Base-by-base conservation (phyloP, 2,888 invertebrate species). In the Gortyna flavago region DNA sequence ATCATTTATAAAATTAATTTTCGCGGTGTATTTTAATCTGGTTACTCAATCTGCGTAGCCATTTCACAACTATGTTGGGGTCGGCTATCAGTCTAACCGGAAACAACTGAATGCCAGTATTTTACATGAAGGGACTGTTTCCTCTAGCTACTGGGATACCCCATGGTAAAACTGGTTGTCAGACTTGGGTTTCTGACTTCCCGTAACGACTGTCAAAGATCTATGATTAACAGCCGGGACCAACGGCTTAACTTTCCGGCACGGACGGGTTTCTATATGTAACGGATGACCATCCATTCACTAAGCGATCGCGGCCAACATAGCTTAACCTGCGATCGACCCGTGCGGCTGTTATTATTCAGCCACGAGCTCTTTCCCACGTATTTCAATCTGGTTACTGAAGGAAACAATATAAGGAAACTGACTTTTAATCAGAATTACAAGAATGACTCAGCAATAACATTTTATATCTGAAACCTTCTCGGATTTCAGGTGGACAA, bases 401-500 rank as follows among this genome's bases (percentile, higher is more conserved):
- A 69, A 51, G 72, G 68, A 76, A 85, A 80, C 77, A 79, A 82
- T 77, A 38, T n/a, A 85, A 85, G 74, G 77, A 79, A 84, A 83
- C 81, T 86, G 41, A 57, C 84, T 89, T 89, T 88, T 85, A 89
- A 89, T 87, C 87, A 87, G 81, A 82, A 89, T 86, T 84, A 88
- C 76, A 81, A 78, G 81, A 84, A 80, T 79, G 79, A 77, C 82
- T 68, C 11, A 80, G 77, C 81, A 77, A 86, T 89, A 90, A 89
- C 78, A 83, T 90, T 89, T 89, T 86, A 90, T 88, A 87, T 87
- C 89, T 87, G 85, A 90, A 89, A 81, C 75, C 80, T 85, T 87
- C 84, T 80, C 81, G 73, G 78, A 83, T 84, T 86, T 89, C 93
- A 93, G 93, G 92, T 93, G 93, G 91, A 86, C 89, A 85, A 84